phyloP scores from a whole-genome alignment of 1,140 invertebrate species.

The Grapholita molesta region DNA sequence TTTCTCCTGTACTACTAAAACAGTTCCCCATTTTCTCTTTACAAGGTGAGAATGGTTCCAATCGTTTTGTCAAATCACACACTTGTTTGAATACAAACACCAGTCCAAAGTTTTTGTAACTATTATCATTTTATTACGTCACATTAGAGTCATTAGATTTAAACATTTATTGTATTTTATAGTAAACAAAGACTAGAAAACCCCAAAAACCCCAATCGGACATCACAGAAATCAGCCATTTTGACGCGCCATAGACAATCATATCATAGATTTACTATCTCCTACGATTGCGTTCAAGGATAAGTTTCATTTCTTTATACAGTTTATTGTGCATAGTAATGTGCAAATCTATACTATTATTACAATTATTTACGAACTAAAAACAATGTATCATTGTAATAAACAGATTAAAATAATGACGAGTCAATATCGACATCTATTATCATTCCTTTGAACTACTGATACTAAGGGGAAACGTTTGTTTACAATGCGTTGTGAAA shows the following conservation, averaged over 20 bases:
- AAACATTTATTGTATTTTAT: slow-evolving; percentile 62
- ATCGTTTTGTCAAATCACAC: slow-evolving; percentile 75
- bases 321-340: not conserved
- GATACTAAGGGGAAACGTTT: not conserved
- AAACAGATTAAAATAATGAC: not conserved
- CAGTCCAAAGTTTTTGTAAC: slow-evolving; percentile 58
- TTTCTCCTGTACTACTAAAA: slow-evolving; percentile 83
- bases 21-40: slow-evolving; percentile 85
- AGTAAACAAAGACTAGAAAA: slow-evolving; percentile 75
- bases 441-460: not conserved
- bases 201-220: slow-evolving; percentile 61
- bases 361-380: not conserved
- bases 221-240: slow-evolving; percentile 70
- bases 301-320: not conserved
- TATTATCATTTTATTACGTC: slow-evolving; percentile 74
- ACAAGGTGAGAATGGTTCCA: slow-evolving; percentile 74
- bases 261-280: slow-evolving; percentile 18
- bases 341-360: not conserved
- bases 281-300: slow-evolving; percentile 12
- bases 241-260: slow-evolving; percentile 65
- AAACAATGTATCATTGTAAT: not conserved
- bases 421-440: not conserved
- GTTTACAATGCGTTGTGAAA: not conserved
- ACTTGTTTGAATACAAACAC: slow-evolving; percentile 61
- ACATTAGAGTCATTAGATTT: slow-evolving; percentile 61